Evolutionary conservation across 2,113 vertebrate species (phyloP), one percentile per base, ranked within the genome.

Genomic region (Notechis scutatus): DNA sequence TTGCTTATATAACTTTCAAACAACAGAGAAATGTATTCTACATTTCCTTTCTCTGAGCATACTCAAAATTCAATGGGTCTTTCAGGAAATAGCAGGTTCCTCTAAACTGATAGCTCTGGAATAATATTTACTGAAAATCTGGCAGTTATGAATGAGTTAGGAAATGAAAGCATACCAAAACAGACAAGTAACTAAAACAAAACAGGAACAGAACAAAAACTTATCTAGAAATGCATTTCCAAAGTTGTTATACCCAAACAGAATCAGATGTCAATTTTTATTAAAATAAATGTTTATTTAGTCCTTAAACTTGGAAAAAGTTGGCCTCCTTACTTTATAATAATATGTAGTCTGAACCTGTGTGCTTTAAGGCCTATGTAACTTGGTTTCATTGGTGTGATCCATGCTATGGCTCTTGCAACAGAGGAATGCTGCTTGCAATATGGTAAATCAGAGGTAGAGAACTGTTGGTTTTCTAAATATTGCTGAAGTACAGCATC

Each of bases 1-100:
- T 74, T 91, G 90, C 90, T 81, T 91, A 54, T 54, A 23, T 69
- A 50, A 9, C 47, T 91, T 91, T 81, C 61, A 91, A 90, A 90
- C 89, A 29, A 64, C 42, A 29, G 24, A 61, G 61, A 52, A 59
- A 45, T 74, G n/a, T n/a, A 54, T 69, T 91, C 69, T 54, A 54
- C 20, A 14, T 20, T 90, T 91, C 61, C 45, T 91, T 90, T 50
- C 90, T 15, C 47, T 50, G 47, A 39, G 61, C 15, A 21, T n/a
- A 91, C n/a, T n/a, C 61, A 39, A 34, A 5, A 64, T 45, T 64
- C 57, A 50, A 2, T 42, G 24, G 61, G 5, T n/a, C n/a, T 26
- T 90, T n/a, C 18, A 20, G 15, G 4, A 50, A 47, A n/a, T 61
- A 47, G 20, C 29, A 47, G 20, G 18, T 74, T 52, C 61, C 61